Percentiles rank a stretch among this genome's conserved stretches.
Evolutionary conservation across 2,888 invertebrate genomes (phyloP).

Genomic region (Buathra laborator): DNA sequence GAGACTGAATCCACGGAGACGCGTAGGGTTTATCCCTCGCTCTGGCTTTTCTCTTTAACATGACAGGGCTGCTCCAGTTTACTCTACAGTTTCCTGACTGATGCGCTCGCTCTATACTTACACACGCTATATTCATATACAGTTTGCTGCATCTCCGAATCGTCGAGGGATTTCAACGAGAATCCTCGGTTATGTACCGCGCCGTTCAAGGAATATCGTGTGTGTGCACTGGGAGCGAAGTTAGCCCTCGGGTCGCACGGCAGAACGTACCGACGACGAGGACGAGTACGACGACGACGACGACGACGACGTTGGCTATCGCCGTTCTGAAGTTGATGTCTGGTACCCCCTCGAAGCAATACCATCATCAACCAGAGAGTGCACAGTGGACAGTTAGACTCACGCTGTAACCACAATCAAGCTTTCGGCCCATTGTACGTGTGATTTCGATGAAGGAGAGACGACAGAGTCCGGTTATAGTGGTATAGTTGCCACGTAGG

Average conservation of each 20-base stretch:
- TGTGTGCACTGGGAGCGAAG: slow-evolving; percentile 3
- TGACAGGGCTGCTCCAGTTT: slow-evolving; percentile 42
- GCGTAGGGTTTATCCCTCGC: not conserved
- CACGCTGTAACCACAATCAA: slow-evolving; percentile 45
- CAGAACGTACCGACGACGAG: not conserved
- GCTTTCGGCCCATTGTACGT: slow-evolving; percentile 51
- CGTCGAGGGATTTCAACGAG: not conserved
- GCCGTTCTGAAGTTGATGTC: slow-evolving; percentile 15
- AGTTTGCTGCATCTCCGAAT: slow-evolving; percentile 4
- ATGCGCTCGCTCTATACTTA: not conserved
- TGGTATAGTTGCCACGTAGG: slow-evolving; percentile 32
- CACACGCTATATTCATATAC: not conserved
- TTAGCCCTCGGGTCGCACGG: not conserved
- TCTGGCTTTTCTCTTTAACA: slow-evolving; percentile 15
- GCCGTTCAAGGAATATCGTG: slow-evolving; percentile 17
- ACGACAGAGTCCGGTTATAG: slow-evolving; percentile 2
- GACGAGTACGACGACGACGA: not conserved
- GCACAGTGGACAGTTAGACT: slow-evolving; percentile 20
- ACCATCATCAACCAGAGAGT: slow-evolving; percentile 12
- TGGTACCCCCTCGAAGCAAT: not conserved
- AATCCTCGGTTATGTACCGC: not conserved
- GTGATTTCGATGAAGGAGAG: slow-evolving; percentile 13
- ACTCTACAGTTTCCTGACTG: not conserved
- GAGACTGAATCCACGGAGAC: slow-evolving; percentile 6
- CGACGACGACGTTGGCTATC: not conserved